A percentile compares a stretch with the other conserved stretches of the same genome.
Conservation (phyloP, 2,888 invertebrate species). For the Himalopsyche kuldschensis region DNA sequence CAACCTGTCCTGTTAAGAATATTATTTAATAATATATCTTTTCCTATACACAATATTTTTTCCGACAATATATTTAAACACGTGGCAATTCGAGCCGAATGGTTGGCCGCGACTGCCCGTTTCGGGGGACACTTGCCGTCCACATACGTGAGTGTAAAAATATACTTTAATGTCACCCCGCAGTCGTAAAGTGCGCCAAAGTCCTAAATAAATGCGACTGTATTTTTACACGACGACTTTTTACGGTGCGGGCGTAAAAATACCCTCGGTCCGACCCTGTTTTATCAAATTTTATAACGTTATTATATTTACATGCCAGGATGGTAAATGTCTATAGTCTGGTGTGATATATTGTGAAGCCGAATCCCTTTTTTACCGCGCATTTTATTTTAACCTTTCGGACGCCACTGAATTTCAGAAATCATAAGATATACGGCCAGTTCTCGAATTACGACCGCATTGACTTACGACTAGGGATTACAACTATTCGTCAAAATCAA, state of each 20-base stretch:
- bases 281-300: background rate
- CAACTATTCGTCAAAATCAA: no score
- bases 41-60: no score
- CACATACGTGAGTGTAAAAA: background rate
- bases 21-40: no score
- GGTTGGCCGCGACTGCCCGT: background rate
- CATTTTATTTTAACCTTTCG: background rate
- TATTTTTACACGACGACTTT: background rate
- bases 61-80: no score
- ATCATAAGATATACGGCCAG: no score
- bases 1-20: no score
- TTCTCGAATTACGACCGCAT: no score
- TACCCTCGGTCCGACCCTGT: background rate
- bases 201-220: background rate
- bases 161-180: background rate
- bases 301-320: background rate
- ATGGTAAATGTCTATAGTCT: background rate
- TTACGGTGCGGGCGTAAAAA: background rate
- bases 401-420: no score
- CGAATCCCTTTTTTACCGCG: background rate
- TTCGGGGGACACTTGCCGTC: background rate
- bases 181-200: background rate
- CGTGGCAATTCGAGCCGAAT: background rate
- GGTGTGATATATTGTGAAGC: background rate
- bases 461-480: no score